A percentile compares a stretch with the other conserved stretches of the same genome.
phyloP scores from a whole-genome alignment of 1,140 invertebrate genomes.

The Drosophila biarmipes region DNA sequence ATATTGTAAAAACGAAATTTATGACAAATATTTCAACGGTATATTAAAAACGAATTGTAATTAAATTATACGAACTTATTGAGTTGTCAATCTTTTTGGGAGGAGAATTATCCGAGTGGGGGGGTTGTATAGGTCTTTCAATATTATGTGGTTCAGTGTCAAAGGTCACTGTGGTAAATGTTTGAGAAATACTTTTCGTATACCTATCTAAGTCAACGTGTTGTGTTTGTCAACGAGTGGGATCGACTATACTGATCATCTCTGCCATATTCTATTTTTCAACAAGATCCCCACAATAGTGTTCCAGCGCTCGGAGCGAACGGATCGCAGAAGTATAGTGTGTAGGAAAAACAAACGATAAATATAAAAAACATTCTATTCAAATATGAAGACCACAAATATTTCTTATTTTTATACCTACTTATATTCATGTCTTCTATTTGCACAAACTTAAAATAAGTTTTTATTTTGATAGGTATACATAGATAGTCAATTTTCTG shows the following conservation, averaged over 20 bases:
- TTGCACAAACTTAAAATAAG: not conserved
- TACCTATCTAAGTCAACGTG: no score
- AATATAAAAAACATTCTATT: no score
- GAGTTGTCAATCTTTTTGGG: not conserved
- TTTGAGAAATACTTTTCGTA: no score
- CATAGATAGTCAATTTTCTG: conserved; percentile 8
- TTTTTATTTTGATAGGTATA: not conserved
- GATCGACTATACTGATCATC: not conserved
- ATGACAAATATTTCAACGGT: conserved; percentile 47
- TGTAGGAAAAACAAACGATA: no score
- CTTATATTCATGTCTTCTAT: not conserved
- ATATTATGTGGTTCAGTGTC: no score
- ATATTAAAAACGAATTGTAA: conserved; percentile 52
- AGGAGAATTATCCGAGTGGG: no score
- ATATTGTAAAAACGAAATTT: conserved; percentile 60
- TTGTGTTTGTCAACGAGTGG: no score
- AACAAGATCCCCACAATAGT: not conserved
- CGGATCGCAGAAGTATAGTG: not conserved
- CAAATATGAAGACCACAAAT: no score
- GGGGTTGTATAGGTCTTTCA: no score
- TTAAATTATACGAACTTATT: conserved; percentile 5
- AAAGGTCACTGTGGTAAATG: no score
- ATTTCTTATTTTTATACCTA: not conserved
- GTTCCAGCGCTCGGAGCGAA: conserved; percentile 6
- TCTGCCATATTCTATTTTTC: not conserved